These are phyloP conservation scores for Cinara cedri DNA, from an alignment of 2,888 invertebrate genomes.

Conservation along the genomic window DNA sequence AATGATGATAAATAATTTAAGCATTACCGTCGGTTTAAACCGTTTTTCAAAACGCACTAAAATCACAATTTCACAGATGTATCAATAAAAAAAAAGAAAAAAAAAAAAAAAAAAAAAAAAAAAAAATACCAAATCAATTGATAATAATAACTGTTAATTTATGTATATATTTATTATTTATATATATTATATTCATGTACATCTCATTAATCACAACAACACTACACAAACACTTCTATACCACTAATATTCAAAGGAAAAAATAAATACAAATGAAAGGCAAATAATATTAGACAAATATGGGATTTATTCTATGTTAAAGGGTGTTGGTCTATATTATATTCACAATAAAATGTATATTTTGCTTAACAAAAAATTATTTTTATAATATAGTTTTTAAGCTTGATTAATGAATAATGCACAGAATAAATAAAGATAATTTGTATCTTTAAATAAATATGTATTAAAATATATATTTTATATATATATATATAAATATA, in stretches of 20 bases:
- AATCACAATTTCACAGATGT: slow-evolving; percentile 28
- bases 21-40: slow-evolving; percentile 45
- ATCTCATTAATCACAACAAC: slow-evolving; percentile 23
- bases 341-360: background rate
- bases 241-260: background rate
- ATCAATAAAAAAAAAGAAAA: background rate
- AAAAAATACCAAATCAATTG: background rate
- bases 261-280: too few species aligned
- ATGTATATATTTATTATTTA: background rate
- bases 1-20: slow-evolving; percentile 6
- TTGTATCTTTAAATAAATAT: background rate
- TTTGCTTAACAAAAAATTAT: slow-evolving; percentile 5
- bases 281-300: background rate
- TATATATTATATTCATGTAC: background rate
- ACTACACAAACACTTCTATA: slow-evolving; percentile 34
- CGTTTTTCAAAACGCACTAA: slow-evolving; percentile 19
- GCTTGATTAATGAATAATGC: slow-evolving; percentile 8
- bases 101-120: too few species aligned
- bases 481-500: background rate
- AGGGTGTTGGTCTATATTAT: background rate
- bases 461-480: background rate
- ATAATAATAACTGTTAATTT: slow-evolving; percentile 16
- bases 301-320: slow-evolving; percentile 1
- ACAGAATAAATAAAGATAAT: background rate
- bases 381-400: slow-evolving; percentile 20